Evolutionary conservation across 2,888 invertebrate genomes (phyloP), one percentile per base, ranked within the genome.

Genomic region (Ischnura elegans): DNA sequence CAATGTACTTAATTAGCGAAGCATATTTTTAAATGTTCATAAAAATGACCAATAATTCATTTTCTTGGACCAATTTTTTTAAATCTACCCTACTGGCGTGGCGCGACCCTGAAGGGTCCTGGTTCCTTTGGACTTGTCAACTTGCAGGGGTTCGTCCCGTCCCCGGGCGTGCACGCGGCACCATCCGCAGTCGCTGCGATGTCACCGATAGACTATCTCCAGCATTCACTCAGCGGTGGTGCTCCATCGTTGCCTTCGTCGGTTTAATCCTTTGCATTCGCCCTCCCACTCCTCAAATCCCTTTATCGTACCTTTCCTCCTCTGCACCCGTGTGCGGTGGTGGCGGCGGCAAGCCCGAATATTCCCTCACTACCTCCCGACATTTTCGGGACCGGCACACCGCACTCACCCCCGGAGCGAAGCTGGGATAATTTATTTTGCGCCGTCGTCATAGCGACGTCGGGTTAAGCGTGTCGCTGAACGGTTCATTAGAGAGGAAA

Each of bases 391-490:
- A 76, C 76, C 76, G 16, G 76, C 76, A 76, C 76, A 29, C 76
- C 10, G 76, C 76, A 76, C 76, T 76, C 76, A 76, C 76, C 90
- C 90, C n/a, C 21, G 90, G 90, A 61, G 66, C 90, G n/a, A 87
- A 87, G 87, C 87, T 55, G 61, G 90, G 90, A 90, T 90, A 90
- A 90, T 90, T 90, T 90, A 90, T 90, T 90, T 90, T 90, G 90
- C 61, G 61, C 43, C 90, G 61, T 90, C 90, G 61, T 90, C 55
- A 43, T 61, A 55, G 61, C 43, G 42, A 61, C 90, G 76, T 76
- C 76, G 76, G 61, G 90, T 90, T 90, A 90, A 90, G 90, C 90
- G 61, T 90, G 90, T 90, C 90, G 55, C 90, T 90, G 90, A 90
- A 90, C 90, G 90, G 90, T 90, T 90, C 90, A 90, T 90, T 90